phyloP scores from a whole-genome alignment of 1,140 invertebrate genomes.

The Sitobion miscanthi region DNA sequence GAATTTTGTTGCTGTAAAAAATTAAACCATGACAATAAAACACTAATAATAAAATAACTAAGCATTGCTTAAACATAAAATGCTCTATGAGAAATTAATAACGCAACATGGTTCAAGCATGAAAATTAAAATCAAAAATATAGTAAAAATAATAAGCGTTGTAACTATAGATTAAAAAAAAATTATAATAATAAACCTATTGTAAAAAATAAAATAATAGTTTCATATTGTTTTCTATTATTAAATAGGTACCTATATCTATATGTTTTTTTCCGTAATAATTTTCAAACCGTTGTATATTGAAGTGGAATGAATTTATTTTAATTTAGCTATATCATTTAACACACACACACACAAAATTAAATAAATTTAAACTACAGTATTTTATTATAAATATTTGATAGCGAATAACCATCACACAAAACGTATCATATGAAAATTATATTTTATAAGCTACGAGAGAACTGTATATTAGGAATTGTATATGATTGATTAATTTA shows the following conservation, averaged over 20 bases:
- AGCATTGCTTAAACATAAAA: conserved; percentile 27
- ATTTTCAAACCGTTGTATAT: not conserved
- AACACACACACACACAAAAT: not conserved
- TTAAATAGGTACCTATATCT: conserved; percentile 1
- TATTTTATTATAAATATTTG: not conserved
- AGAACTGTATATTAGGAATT: not conserved
- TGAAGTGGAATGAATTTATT: not conserved
- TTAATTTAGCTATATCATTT: not conserved
- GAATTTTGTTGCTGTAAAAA: conserved; percentile 73
- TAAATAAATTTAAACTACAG: not conserved
- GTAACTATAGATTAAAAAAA: conserved; percentile 33
- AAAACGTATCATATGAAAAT: not conserved
- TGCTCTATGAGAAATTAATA: conserved; percentile 23
- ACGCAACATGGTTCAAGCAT: conserved; percentile 40
- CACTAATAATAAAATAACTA: conserved; percentile 32
- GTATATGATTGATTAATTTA: not conserved
- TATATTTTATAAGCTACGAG: not conserved
- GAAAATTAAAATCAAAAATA: conserved; percentile 47
- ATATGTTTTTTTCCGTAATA: not conserved
- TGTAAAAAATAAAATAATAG: conserved; percentile 36
- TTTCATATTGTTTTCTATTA: conserved; percentile 31
- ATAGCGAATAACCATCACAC: not conserved
- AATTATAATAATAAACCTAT: conserved; percentile 29
- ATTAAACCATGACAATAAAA: conserved; percentile 59
- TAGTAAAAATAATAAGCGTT: conserved; percentile 30